Evolutionary conservation across 2,888 invertebrate species (phyloP), one percentile per base, ranked within the genome.

Genomic region (Lacanobia oleracea): DNA sequence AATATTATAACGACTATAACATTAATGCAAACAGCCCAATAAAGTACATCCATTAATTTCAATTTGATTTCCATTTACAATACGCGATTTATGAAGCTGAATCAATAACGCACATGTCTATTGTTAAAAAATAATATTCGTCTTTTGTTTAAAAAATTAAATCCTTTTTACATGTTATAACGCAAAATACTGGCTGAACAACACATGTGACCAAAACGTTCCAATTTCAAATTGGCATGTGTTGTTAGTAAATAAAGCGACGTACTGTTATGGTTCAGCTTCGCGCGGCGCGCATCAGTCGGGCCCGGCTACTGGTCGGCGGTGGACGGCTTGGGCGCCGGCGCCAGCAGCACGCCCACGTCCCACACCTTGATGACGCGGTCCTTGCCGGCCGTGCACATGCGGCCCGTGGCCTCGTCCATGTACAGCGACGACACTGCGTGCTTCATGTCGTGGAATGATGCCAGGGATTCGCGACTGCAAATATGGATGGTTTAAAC

Each of bases 381-480:
- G 95, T 99, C 99, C 92, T 98, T 98, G 37, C 99, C 99, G 56
- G 99, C 98, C 5, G 99, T 99, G 78, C 99, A 97, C 90, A 99
- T 97, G 88, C 98, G 97, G 88, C 98, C 98, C 59, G 98, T 97
- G 65, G 98, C 97, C 92, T 98, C 98, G 95, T 99, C 99, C 82
- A 99, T 96, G 94, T 98, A 97, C 97, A 99, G 98, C 56, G 97
- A 97, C 14, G 98, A 97, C 79, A 99, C 97, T 72, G 98, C 98
- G 92, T 99, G 99, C 93, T 99, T 99, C 87, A 98, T 98, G 94
- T 99, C 99, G 93, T 99, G 99, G 96, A 99, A 99, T 71, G 98
- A 98, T 40, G 99, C 99, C 91, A 99, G 95, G 1, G 99, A 98
- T 68, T 98, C 98, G 89, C 98, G 97, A 71, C 99, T 99, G 93